A percentile compares a stretch with the other conserved stretches of the same genome.
phyloP scores from a whole-genome alignment of 30 jellyfish, hydroid and myxozoan species.

The Chrysaora quinquecirrha region DNA sequence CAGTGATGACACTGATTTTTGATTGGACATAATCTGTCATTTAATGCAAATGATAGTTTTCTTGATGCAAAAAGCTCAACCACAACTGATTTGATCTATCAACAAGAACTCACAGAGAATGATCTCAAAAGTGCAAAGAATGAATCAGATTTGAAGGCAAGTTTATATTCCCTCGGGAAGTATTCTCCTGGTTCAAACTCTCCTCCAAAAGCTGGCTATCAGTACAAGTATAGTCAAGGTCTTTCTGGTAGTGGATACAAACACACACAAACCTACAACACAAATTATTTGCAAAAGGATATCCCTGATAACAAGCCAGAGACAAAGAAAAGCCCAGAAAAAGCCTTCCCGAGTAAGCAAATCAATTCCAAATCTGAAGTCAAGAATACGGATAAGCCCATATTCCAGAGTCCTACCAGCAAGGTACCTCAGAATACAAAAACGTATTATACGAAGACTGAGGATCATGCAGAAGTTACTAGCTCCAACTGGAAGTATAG shows the following conservation, averaged over 20 bases:
- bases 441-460: not conserved
- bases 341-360: not conserved
- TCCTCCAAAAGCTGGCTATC: not conserved
- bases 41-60: conserved; percentile 44
- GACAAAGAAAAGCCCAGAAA: not conserved
- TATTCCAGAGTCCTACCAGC: too few species aligned
- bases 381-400: not conserved
- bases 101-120: conserved; percentile 33
- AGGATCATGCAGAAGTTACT: not conserved
- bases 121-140: not conserved
- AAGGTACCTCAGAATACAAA: not conserved
- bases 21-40: conserved; percentile 56
- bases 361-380: not conserved
- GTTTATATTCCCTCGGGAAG: not conserved
- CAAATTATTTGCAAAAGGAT: not conserved
- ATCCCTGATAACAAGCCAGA: not conserved
- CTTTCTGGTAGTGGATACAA: not conserved
- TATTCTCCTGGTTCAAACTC: conserved; percentile 10
- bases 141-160: not conserved
- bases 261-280: not conserved
- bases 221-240: not conserved
- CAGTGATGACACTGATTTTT: conserved; percentile 78
- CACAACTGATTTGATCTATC: conserved; percentile 66
- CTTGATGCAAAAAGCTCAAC: conserved; percentile 64
- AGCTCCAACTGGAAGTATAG: conserved; percentile 64